Base-by-base conservation (phyloP, 2,113 vertebrate species). In the Zingel zingel region DNA sequence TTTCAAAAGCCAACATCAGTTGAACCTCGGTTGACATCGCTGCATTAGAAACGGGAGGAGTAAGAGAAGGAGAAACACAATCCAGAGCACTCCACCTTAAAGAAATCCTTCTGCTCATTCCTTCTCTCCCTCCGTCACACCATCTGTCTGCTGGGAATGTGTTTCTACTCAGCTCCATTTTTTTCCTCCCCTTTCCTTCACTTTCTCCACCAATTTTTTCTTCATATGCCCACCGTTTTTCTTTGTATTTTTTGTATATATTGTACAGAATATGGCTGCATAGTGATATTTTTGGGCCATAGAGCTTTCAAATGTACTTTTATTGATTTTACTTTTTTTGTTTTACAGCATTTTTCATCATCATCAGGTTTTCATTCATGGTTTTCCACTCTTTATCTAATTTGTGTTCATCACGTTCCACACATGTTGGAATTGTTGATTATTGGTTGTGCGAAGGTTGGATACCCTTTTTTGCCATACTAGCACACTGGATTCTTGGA, bases 51-150 rank as follows among this genome's bases (percentile, higher is more conserved):
- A 79, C n/a, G 76, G 73, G 68, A 69, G 62, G 80, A 69, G 67
- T 59, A 16, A 39, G n/a, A 50, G 50, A 39, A 51, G 63, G 68
- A 81, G 57, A 69, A 78, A 85, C 25, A 25, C 45, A 47, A 27
- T 64, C 69, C 67, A 47, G 57, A 74, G 16, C 7, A 61, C 67
- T 81, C 79, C 84, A 74, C 65, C 77, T 82, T 58, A 65, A 59
- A 81, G 53, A 80, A 75, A 74, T 51, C 23, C 51, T 48, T 51
- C 19, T 64, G 61, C 19, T 50, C 64, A 30, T 72, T 80, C 61
- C 45, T 53, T 18, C 45, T 47, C 30, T 82, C 18, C 47, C n/a
- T 23, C 19, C 1, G 19, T 74, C 69, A 74, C 39, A 33, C 64
- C 63, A 68, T 76, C 68, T 73, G 74, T 66, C 71, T 57, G 23